phyloP scores from a whole-genome alignment of 2,797 vertebrate species.

The Austrolebias charrua region DNA sequence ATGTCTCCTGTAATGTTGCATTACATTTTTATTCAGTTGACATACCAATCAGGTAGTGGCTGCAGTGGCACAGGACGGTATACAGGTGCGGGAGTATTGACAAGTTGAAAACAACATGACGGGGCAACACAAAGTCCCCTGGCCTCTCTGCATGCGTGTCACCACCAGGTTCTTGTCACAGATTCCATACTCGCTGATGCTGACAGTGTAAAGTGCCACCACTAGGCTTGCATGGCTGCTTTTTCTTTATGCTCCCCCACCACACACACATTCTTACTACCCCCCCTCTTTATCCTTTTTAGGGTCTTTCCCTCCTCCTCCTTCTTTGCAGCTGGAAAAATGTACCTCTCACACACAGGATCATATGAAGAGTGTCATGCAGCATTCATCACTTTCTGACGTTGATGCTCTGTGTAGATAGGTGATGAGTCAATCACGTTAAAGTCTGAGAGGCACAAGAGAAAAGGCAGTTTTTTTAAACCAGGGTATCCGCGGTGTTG shows the following conservation, averaged over 20 bases:
- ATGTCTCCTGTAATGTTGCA: constrained; percentile 49
- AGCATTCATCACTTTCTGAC: constrained; percentile 56
- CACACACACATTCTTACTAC: constrained; percentile 20
- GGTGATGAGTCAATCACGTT: constrained; percentile 72
- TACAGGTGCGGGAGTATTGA: constrained; percentile 74
- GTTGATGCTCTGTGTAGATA: constrained; percentile 64
- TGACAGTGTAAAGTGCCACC: constrained; percentile 72
- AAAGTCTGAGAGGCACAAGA: constrained; percentile 43
- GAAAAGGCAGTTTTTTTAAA: constrained; percentile 37
- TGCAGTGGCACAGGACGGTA: constrained; percentile 71
- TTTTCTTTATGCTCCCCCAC: constrained; percentile 56
- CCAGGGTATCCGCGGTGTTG: too few relatives aligned
- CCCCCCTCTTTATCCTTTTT: constrained; percentile 33
- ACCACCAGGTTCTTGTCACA: constrained; percentile 72
- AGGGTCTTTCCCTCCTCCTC: constrained; percentile 25
- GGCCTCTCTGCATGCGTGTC: constrained; percentile 75
- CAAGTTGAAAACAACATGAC: constrained; percentile 67
- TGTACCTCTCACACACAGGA: constrained; percentile 57
- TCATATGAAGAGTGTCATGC: constrained; percentile 66
- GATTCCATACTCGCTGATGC: constrained; percentile 56
- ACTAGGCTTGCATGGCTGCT: constrained; percentile 63
- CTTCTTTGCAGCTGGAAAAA: constrained; percentile 50
- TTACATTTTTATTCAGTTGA: constrained; percentile 51
- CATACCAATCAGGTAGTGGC: constrained; percentile 52
- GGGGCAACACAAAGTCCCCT: constrained; percentile 72